Percentiles rank a stretch among this genome's conserved stretches.
Evolutionary conservation across 2,797 vertebrate species (phyloP).

Genomic region (Brachyrhaphis roseni): DNA sequence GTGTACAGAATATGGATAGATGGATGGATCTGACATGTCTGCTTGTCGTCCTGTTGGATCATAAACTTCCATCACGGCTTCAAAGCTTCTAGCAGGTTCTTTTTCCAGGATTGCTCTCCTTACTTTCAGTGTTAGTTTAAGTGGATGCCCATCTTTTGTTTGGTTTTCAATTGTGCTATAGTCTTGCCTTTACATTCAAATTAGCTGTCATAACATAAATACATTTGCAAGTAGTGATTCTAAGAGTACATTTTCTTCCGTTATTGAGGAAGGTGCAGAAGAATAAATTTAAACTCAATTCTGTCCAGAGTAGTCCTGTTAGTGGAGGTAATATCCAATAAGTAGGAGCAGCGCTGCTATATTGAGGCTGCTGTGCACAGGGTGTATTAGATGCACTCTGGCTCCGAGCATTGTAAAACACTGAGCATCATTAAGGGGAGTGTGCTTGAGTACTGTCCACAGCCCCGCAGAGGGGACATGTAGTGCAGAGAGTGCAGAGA

Average conservation of each 20-base stretch:
- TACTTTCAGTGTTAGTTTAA: background rate
- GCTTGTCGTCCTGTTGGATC: background rate
- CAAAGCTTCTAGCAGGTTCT: background rate
- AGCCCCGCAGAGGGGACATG: slow-evolving; percentile 55
- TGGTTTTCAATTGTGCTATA: background rate
- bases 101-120: background rate
- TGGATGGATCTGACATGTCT: background rate
- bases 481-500: slow-evolving; percentile 44
- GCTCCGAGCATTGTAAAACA: slow-evolving; percentile 56
- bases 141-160: background rate
- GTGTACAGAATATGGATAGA: too few relatives aligned
- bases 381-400: slow-evolving; percentile 42
- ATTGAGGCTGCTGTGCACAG: slow-evolving; percentile 34
- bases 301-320: slow-evolving; percentile 33
- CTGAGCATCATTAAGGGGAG: slow-evolving; percentile 64
- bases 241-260: slow-evolving; percentile 13
- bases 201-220: background rate
- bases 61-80: background rate
- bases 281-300: slow-evolving; percentile 49
- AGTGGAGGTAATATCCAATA: slow-evolving; percentile 30
- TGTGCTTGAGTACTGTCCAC: slow-evolving; percentile 58
- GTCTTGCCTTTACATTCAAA: background rate
- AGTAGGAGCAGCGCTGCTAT: slow-evolving; percentile 42
- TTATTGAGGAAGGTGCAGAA: slow-evolving; percentile 19
- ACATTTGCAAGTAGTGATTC: slow-evolving; percentile 7